phyloP scores from a whole-genome alignment of 92 coral and sea anemone species.

The Porites rus region DNA sequence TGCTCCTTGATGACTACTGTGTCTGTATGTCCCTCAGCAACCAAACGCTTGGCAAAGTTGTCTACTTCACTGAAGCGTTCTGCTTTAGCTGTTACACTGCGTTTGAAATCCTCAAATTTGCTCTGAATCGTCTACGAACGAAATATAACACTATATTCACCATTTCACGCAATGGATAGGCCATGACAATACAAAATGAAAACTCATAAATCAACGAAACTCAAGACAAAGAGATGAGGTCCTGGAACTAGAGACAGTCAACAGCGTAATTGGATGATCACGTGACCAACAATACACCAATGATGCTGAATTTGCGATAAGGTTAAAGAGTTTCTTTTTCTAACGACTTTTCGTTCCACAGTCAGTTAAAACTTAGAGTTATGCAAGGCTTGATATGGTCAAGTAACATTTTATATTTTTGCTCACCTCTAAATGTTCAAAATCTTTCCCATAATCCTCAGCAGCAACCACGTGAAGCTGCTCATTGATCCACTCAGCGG shows the following conservation, averaged over 20 bases:
- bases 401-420: neutral
- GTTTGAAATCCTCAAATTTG: constrained; percentile 89
- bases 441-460: constrained; percentile 98
- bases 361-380: no score
- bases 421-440: constrained; percentile 91
- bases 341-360: no score
- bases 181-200: no score
- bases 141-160: neutral
- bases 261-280: no score
- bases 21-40: constrained; percentile 97
- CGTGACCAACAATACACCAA: no score
- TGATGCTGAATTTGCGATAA: no score
- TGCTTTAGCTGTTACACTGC: constrained; percentile 75
- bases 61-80: constrained; percentile 85
- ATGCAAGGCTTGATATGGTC: no score
- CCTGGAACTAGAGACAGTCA: no score
- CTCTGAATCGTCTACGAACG: constrained; percentile 73
- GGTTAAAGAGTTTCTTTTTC: no score
- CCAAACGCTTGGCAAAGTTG: constrained; percentile 89
- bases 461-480: constrained; percentile 90
- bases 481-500: constrained; percentile 93
- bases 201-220: no score
- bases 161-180: no score
- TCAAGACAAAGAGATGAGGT: no score
- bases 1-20: constrained; percentile 92